Evolutionary conservation across 2,797 vertebrate genomes (phyloP), one percentile per base, ranked within the genome.

Genomic region (Catamblyrhynchus diadema): DNA sequence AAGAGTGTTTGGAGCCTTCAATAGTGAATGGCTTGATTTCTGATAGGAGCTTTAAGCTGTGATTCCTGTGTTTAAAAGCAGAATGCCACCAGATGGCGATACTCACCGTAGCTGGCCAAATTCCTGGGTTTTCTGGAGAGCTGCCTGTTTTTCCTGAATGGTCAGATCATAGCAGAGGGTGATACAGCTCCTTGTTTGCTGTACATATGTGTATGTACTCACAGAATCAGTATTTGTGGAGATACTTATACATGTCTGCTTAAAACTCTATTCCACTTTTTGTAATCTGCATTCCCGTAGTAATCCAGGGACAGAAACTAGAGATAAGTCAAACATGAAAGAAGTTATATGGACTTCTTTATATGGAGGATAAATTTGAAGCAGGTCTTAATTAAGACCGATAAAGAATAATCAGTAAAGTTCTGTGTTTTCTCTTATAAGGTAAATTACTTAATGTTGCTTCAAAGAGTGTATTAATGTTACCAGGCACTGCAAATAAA

Each of bases 11-110:
- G 14, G 9, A 16, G 18, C 21, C 21, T 66, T 35, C 18, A 18
- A 0, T 37, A 47, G 30, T n/a, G 53, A 66, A 35, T 50, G 0
- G 0, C 20, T 60, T 32, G 12, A 19, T 83, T 88, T 81, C 59
- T 62, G 10, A 12, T 12, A 4, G 12, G 13, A 35, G 23, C 30
- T 72, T 54, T 30, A 19, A 50, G 14, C 7, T 42, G 3, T 0
- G 9, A 39, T 25, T 91, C 47, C 59, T 35, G 57, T 28, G 8
- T 48, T 75, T 54, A 54, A 61, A 88, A 64, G 32, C 50, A 14
- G 23, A 12, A 12, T 1, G 2, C 84, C 94, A 87, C 86, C 53
- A 95, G 95, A 30, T 88, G 94, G 86, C 83, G 5, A 25, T 72
- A 32, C n/a, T 54, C 37, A 81, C 50, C 16, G 1, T 22, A 23